phyloP scores from a whole-genome alignment of 2,797 vertebrate species.

The Buceros bicornis region DNA sequence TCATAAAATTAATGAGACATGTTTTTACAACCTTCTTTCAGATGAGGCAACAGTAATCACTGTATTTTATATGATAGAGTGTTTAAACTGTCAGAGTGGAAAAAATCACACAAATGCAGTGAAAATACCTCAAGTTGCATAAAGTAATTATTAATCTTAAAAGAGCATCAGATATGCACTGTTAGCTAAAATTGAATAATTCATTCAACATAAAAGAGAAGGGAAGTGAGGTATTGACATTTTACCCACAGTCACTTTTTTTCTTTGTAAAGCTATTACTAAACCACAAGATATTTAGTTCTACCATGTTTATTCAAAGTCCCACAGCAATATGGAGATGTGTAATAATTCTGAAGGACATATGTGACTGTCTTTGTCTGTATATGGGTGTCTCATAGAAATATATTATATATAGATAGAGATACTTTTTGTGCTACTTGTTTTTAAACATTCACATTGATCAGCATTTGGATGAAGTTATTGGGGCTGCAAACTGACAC shows the following conservation, averaged over 20 bases:
- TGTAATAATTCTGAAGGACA: not conserved
- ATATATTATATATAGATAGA: not conserved
- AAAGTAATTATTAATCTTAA: conserved; percentile 29
- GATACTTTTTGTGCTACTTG: not conserved
- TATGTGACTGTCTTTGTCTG: not conserved
- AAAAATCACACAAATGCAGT: conserved; percentile 4
- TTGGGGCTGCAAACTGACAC: not conserved
- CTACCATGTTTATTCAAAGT: conserved; percentile 2
- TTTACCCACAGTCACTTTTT: conserved; percentile 10
- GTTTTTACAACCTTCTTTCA: conserved; percentile 35
- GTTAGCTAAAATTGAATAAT: conserved; percentile 60
- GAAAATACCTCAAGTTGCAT: conserved; percentile 16
- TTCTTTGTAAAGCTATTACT: not conserved
- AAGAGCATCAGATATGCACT: conserved; percentile 7
- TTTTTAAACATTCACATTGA: not conserved
- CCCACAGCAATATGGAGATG: not conserved
- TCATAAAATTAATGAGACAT: conserved; percentile 36
- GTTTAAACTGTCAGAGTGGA: not conserved
- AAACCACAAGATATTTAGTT: not conserved
- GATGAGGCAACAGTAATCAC: not conserved
- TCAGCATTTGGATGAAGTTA: not conserved
- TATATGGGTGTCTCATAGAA: not conserved
- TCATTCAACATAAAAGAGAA: conserved; percentile 27
- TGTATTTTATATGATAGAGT: not conserved
- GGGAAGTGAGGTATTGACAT: not conserved